Percentiles rank a stretch among this genome's conserved stretches.
Evolutionary conservation across 2,888 invertebrate species (phyloP).

Genomic region (Tryphoninae sp.): DNA sequence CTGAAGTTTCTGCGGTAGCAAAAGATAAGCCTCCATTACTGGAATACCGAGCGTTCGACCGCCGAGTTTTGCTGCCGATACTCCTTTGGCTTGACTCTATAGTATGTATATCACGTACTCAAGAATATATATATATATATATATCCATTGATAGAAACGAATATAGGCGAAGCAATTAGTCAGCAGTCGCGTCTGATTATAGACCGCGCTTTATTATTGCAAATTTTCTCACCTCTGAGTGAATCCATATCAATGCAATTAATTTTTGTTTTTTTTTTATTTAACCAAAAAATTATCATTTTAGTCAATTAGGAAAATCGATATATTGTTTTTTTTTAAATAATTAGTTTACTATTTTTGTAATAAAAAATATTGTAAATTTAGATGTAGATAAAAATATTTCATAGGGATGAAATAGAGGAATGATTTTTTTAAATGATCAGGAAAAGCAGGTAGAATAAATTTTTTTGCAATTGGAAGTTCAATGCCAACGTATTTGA

Average conservation of each 20-base stretch:
- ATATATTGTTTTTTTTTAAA: not conserved
- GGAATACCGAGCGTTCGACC: slow-evolving; percentile 74
- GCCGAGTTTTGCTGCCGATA: slow-evolving; percentile 62
- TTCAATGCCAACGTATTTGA: not conserved
- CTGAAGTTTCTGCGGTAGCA: slow-evolving; percentile 72
- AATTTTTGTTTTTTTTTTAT: too few species aligned
- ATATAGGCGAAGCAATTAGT: not conserved
- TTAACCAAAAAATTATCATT: too few species aligned
- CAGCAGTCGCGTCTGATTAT: not conserved
- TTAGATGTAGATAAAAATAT: not conserved
- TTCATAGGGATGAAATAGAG: too few species aligned
- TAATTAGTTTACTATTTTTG: not conserved
- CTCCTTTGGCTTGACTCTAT: slow-evolving; percentile 24
- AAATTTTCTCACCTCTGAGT: too few species aligned
- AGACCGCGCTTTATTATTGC: too few species aligned
- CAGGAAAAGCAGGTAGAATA: too few species aligned
- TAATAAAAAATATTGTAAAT: not conserved
- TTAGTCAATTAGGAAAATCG: too few species aligned
- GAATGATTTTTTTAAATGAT: too few species aligned
- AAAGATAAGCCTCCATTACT: slow-evolving; percentile 77
- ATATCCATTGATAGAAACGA: too few species aligned
- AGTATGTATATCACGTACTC: not conserved
- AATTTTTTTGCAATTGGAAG: not conserved
- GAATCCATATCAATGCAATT: too few species aligned
- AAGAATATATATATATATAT: slow-evolving; percentile 1